These are phyloP conservation scores for Dipodomys ordii DNA, from an alignment of 2,113 vertebrate genomes.

Conservation along the genomic window DNA sequence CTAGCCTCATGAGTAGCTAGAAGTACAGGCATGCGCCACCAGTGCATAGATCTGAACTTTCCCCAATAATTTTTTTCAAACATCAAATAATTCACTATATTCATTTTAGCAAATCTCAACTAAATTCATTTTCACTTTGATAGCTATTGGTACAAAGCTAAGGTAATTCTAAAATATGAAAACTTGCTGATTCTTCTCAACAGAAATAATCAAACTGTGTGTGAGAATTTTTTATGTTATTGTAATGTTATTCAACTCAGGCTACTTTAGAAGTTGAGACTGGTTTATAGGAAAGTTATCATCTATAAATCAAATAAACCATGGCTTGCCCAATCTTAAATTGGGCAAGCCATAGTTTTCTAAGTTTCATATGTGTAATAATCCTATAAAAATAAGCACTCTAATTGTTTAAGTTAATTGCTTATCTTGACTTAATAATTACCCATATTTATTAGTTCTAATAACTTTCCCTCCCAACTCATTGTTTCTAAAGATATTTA, in stretches of 20 bases:
- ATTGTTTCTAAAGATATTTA: slow-evolving; percentile 23
- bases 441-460: background rate
- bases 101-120: background rate
- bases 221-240: background rate
- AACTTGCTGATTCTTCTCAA: background rate
- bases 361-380: background rate
- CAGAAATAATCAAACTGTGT: background rate
- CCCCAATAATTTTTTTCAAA: background rate
- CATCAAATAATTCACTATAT: slow-evolving; percentile 8
- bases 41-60: background rate
- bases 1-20: too few relatives aligned
- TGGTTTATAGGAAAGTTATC: background rate
- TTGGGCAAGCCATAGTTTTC: background rate
- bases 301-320: background rate
- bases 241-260: background rate
- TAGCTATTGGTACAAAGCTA: background rate
- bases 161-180: background rate
- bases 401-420: background rate
- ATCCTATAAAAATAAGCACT: background rate
- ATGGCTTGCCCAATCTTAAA: too few relatives aligned
- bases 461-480: background rate
- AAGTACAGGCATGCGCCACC: too few relatives aligned
- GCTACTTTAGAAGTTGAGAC: background rate
- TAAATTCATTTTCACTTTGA: background rate
- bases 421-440: background rate